Evolutionary conservation across 2,113 vertebrate species (phyloP), one percentile per base, ranked within the genome.

Genomic region (Rhinoderma darwinii): DNA sequence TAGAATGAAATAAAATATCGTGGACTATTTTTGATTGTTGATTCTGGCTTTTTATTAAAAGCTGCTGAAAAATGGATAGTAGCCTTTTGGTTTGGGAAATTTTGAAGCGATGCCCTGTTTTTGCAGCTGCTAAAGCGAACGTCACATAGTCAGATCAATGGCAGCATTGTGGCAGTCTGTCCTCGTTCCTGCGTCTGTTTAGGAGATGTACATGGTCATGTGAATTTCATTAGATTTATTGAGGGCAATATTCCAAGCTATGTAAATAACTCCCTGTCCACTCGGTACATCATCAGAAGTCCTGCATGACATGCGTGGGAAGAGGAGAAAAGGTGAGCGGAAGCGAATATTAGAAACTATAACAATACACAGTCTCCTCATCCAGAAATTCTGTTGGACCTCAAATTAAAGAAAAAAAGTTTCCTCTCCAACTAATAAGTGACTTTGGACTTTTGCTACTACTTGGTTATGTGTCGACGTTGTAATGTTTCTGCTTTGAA

Each of bases 121-220:
- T 92, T 91, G 93, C 92, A 94, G 93, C 93, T 95, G 92, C 90
- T 91, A 89, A 89, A 91, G 90, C 91, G 92, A 91, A 90, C 90
- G 92, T 92, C 85, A 90, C 93, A 92, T 88, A 91, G 32, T 44
- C 89, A 89, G 90, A 92, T 92, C 90, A 92, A 87, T 94, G 89
- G 90, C 86, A 37, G 89, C 91, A 90, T 89, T 92, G 88, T 92
- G 90, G 87, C 91, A 87, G 88, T 86, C 91, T 90, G 88, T 88
- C 89, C 88, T 90, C 66, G 89, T 91, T 94, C 89, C 89, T 90
- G 88, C 91, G 87, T 89, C 92, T 91, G 47, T 54, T 79, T 70
- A 2, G 20, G 56, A 39, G 66, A 54, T 73, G 47, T 56, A 25
- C 44, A 56, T 20, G 47, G 82, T 74, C 68, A 54, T 51, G 82